Percentiles rank a stretch among this genome's conserved stretches.
Conservation (phyloP, 92 coral and sea anemone genomes). For the Umimayanthus chanpuru region DNA sequence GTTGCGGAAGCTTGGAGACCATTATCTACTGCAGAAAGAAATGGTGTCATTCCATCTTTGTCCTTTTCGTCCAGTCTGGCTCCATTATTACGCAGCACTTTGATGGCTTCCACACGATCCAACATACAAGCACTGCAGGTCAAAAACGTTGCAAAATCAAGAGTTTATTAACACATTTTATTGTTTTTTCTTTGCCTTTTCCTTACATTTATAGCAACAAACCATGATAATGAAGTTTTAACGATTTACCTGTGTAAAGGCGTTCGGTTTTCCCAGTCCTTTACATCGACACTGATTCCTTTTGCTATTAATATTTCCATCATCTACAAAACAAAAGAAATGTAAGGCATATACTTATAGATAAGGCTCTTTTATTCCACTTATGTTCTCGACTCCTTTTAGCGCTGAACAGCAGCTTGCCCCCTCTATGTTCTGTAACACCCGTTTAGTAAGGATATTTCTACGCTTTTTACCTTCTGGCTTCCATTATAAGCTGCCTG, state of each 20-base stretch:
- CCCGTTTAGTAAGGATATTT: too few species aligned
- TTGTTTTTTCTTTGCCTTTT: neutral
- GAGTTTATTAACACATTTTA: too few species aligned
- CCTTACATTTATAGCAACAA: neutral
- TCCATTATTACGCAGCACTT: slow-evolving; percentile 40
- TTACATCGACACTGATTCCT: slow-evolving; percentile 36
- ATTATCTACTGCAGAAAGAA: slow-evolving; percentile 56
- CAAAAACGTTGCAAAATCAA: neutral
- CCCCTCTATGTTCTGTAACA: neutral
- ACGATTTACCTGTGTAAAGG: slow-evolving; percentile 29
- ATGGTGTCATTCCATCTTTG: slow-evolving; percentile 61
- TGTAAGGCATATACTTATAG: neutral
- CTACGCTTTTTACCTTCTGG: too few species aligned
- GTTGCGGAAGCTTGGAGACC: slow-evolving; percentile 64
- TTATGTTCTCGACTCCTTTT: neutral
- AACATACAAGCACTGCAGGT: slow-evolving; percentile 58
- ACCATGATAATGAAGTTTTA: neutral
- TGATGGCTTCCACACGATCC: slow-evolving; percentile 59
- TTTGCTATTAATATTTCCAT: slow-evolving; percentile 11
- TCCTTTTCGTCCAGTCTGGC: slow-evolving; percentile 56
- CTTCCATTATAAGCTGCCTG: too few species aligned
- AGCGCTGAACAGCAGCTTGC: neutral
- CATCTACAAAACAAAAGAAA: neutral
- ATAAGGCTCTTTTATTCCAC: neutral
- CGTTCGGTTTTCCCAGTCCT: slow-evolving; percentile 21